phyloP scores from a whole-genome alignment of 2,113 vertebrate genomes.

The Apistogramma diplotaenia region DNA sequence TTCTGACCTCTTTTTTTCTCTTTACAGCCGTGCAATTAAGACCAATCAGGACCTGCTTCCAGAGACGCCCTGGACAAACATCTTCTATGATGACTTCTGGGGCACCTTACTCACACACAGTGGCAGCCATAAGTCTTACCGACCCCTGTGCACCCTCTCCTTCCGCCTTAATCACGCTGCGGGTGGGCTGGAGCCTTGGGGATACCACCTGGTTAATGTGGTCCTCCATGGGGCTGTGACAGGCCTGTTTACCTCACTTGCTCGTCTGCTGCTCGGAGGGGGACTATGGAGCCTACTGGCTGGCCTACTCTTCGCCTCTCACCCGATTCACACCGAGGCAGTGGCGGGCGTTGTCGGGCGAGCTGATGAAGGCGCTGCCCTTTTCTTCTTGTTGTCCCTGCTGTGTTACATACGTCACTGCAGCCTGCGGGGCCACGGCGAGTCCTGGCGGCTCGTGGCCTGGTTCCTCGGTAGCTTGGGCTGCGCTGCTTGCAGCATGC shows the following conservation, averaged over 20 bases:
- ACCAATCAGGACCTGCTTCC: constrained; percentile 98
- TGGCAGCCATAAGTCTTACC: constrained; percentile 98
- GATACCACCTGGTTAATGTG: constrained; percentile 93
- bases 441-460: constrained; percentile 74
- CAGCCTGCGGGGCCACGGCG: constrained; percentile 46
- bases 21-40: constrained; percentile 95
- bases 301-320: constrained; percentile 91
- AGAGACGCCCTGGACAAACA: constrained; percentile 94
- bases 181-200: constrained; percentile 93
- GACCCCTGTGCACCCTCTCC: constrained; percentile 95
- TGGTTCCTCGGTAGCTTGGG: constrained; percentile 88
- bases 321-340: constrained; percentile 95
- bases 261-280: constrained; percentile 87
- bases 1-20: constrained; percentile 8
- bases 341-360: constrained; percentile 94
- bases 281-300: constrained; percentile 91
- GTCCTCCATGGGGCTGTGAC: constrained; percentile 88
- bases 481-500: constrained; percentile 92
- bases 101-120: constrained; percentile 97
- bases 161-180: constrained; percentile 92
- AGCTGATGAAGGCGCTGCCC: constrained; percentile 91
- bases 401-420: constrained; percentile 92
- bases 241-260: constrained; percentile 89
- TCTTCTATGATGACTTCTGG: constrained; percentile 99
- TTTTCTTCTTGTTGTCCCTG: constrained; percentile 94